phyloP scores from a whole-genome alignment of 2,888 invertebrate genomes.

The Myathropa florea region DNA sequence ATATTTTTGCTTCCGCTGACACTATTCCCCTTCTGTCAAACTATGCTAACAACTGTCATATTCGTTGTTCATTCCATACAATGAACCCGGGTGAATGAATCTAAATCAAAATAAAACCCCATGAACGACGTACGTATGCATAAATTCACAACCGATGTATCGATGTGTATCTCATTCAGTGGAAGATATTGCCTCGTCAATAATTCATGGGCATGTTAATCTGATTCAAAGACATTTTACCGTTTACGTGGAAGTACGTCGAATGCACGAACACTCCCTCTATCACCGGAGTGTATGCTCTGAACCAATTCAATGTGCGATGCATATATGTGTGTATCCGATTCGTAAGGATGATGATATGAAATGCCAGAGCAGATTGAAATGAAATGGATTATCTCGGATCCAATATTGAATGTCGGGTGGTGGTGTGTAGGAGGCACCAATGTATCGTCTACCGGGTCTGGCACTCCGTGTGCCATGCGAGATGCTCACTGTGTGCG shows the following conservation, averaged over 20 bases:
- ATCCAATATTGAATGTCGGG: slow-evolving; percentile 67
- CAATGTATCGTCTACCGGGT: background rate
- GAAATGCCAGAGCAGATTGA: slow-evolving; percentile 61
- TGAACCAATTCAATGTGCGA: too few relatives aligned
- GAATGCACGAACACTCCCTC: slow-evolving; percentile 1
- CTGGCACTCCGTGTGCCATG: background rate
- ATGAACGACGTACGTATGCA: background rate
- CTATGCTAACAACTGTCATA: background rate
- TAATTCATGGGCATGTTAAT: slow-evolving; percentile 69
- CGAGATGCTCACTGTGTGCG: background rate
- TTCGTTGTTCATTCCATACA: background rate
- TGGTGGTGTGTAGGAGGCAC: slow-evolving; percentile 19
- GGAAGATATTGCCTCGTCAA: slow-evolving; percentile 59
- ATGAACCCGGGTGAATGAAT: background rate
- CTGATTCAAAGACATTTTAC: slow-evolving; percentile 59
- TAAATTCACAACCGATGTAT: slow-evolving; percentile 1
- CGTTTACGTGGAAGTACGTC: slow-evolving; percentile 56
- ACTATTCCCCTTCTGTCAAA: background rate
- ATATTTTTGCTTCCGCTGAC: background rate
- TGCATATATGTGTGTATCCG: background rate
- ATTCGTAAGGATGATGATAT: slow-evolving; percentile 21
- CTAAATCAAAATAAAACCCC: background rate
- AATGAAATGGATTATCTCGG: slow-evolving; percentile 68
- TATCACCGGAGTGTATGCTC: slow-evolving; percentile 14
- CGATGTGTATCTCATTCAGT: slow-evolving; percentile 12